These are phyloP conservation scores for Takifugu bimaculatus DNA, from an alignment of 2,113 vertebrate genomes.

Conservation along the genomic window DNA sequence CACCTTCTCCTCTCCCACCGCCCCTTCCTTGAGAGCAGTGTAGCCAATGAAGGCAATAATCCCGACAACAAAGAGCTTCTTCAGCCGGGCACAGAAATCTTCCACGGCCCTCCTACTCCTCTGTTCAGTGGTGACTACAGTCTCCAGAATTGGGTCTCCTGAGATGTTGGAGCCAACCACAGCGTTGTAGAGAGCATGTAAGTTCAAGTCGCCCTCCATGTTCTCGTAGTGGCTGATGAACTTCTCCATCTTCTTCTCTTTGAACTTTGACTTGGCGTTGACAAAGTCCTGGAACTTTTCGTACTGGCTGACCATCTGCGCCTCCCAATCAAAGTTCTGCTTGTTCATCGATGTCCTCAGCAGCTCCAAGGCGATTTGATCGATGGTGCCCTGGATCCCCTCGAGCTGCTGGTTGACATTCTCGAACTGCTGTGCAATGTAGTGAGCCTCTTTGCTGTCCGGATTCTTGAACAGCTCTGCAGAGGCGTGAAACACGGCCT, in stretches of 20 bases:
- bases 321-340: slow-evolving; percentile 76
- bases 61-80: slow-evolving; percentile 77
- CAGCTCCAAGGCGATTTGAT: slow-evolving; percentile 67
- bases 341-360: slow-evolving; percentile 72
- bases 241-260: slow-evolving; percentile 76
- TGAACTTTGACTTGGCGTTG: slow-evolving; percentile 71
- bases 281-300: slow-evolving; percentile 79
- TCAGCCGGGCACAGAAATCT: slow-evolving; percentile 76
- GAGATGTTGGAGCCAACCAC: slow-evolving; percentile 64
- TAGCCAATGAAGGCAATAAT: slow-evolving; percentile 77
- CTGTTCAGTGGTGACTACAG: slow-evolving; percentile 60
- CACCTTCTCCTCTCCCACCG: slow-evolving; percentile 63
- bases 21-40: slow-evolving; percentile 70
- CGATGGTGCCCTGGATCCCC: slow-evolving; percentile 69
- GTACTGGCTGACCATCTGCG: slow-evolving; percentile 76
- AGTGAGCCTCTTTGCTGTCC: slow-evolving; percentile 71
- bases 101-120: slow-evolving; percentile 72
- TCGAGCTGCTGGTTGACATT: slow-evolving; percentile 71
- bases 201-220: slow-evolving; percentile 70
- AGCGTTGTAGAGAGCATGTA: slow-evolving; percentile 74
- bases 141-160: slow-evolving; percentile 70
- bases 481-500: slow-evolving; percentile 74
- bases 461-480: slow-evolving; percentile 75
- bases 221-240: slow-evolving; percentile 75
- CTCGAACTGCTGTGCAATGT: slow-evolving; percentile 71